Base-by-base conservation (phyloP, 2,113 vertebrate genomes). In the Zosterops hypoxanthus region DNA sequence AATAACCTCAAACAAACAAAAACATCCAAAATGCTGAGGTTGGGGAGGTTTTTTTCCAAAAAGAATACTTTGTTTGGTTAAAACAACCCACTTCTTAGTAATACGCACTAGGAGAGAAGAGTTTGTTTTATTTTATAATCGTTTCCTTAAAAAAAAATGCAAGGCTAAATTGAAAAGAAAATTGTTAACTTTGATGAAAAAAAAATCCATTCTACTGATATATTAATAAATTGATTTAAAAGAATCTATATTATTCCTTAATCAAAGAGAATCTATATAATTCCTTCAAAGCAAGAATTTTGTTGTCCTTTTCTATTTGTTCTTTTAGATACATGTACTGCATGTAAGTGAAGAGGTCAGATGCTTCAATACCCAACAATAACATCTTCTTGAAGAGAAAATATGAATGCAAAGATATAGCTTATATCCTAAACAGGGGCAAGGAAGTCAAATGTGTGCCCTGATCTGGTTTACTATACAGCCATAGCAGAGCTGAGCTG, bases 401-500 rank as follows among this genome's bases (percentile, higher is more conserved):
- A 49, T 39, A 83, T 4, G 10, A 83, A 83, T 70, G 39, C 10
- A 69, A 76, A 61, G 17, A 81, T 12, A 41, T 1, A 81, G 15
- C 10, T 88, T 82, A 41, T 57, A 56, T 28, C 55, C 25, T 60
- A 31, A 65, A 47, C 1, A 86, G 17, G 16, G 11, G 5, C 33
- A 55, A 53, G 56, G 50, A 88, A 88, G 25, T 73, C 29, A 70
- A 33, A 34, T 70, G 46, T 39, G 60, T 70, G 12, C 64, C 64
- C 60, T 71, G 47, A 71, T n/a, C 39, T 75, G 23, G 9, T 61
- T 92, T 78, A 75, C 49, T 53, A n/a, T 7, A 76, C 15, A 86
- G 31, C 46, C 52, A 33, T 3, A 87, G 60, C 31, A 87, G 77
- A 92, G 69, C 69, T 87, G 65, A 91, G 95, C 61, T 84, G 69